Evolutionary conservation across 2,113 vertebrate species (phyloP).

Genomic region (Colistium nudipinnis): DNA sequence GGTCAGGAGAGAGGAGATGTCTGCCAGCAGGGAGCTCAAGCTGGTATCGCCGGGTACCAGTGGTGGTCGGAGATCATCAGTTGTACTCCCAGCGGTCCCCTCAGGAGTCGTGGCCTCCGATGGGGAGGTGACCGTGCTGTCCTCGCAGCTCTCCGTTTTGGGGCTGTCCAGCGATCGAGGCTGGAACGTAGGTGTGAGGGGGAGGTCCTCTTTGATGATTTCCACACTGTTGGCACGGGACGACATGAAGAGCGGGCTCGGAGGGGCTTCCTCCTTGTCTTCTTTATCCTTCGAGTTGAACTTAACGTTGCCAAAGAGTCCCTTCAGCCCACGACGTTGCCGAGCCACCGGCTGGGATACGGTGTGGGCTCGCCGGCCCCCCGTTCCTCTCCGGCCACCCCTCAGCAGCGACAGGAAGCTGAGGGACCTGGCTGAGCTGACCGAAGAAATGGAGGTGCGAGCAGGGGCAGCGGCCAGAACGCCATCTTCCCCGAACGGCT

Average conservation of each 20-base stretch:
- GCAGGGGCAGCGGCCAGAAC: conserved; percentile 74
- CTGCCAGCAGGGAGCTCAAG: conserved; percentile 94
- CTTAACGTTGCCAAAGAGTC: conserved; percentile 88
- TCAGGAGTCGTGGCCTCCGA: conserved; percentile 72
- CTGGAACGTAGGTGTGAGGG: conserved; percentile 70
- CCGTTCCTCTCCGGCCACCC: conserved; percentile 79
- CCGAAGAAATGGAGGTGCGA: conserved; percentile 84
- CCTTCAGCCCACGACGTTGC: conserved; percentile 88
- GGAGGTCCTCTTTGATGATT: conserved; percentile 87
- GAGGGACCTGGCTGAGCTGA: conserved; percentile 86
- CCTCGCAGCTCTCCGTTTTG: conserved; percentile 56
- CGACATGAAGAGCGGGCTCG: conserved; percentile 84
- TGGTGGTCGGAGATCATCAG: conserved; percentile 77
- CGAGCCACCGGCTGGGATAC: conserved; percentile 83
- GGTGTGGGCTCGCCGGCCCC: conserved; percentile 79
- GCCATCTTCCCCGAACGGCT: conserved; percentile 66
- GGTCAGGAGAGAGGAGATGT: conserved; percentile 98
- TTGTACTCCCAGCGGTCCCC: conserved; percentile 70
- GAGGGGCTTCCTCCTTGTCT: conserved; percentile 78
- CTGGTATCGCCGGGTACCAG: conserved; percentile 86
- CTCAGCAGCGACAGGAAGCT: conserved; percentile 89
- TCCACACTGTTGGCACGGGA: conserved; percentile 90
- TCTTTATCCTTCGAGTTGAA: conserved; percentile 87
- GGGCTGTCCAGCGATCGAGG: conserved; percentile 67
- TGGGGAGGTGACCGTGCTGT: conserved; percentile 48